Base-by-base conservation (phyloP, 2,797 vertebrate genomes). In the Takifugu ocellatus region DNA sequence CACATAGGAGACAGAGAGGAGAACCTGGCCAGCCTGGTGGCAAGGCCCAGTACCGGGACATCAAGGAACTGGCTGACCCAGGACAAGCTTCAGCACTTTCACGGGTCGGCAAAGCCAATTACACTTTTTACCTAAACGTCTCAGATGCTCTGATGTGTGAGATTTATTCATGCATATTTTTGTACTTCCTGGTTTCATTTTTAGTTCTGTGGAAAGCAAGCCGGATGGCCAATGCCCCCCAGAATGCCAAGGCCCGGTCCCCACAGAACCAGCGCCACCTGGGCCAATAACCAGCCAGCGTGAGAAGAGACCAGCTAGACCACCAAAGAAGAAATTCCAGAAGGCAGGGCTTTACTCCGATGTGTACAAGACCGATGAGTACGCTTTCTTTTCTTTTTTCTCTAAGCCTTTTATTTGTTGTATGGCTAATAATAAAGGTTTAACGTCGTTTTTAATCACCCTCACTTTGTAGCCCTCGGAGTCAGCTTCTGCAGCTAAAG, bases 301-400 rank as follows among this genome's bases (percentile, higher is more conserved):
- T 25, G 95, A 96, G 87, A 99, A 99, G 78, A 96, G 97, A 87
- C 72, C 93, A 33, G 92, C 95, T 61, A 92, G 97, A 45, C 94
- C 96, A 58, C 97, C 97, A 63, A 99, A 99, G 90, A 99, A 99
- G 87, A 99, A 99, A 77, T 99, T 95, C 83, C 96, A 99, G 91
- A 99, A 97, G 87, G 97, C 97, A 12, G 97, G 97, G 50, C 93
- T 99, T 52, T 99, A 98, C 84, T 99, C 97, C 1, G 97, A 99
- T 14, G 95, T 98, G 72, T 99, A 96, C 90, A 99, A 99, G 91
- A 94, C 92, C 31, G 89, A 93, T 54, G 95, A 98, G 97, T 99
- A 86, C 94, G 96, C 92, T 17, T 5, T 6, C 55, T 36, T 50
- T 2, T 29, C 14, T 17, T 46, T 11, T 17, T 49, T 31, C 3